These are phyloP conservation scores for Drosophila imparisetae DNA, from an alignment of 2,888 invertebrate species.

Conservation along the genomic window DNA sequence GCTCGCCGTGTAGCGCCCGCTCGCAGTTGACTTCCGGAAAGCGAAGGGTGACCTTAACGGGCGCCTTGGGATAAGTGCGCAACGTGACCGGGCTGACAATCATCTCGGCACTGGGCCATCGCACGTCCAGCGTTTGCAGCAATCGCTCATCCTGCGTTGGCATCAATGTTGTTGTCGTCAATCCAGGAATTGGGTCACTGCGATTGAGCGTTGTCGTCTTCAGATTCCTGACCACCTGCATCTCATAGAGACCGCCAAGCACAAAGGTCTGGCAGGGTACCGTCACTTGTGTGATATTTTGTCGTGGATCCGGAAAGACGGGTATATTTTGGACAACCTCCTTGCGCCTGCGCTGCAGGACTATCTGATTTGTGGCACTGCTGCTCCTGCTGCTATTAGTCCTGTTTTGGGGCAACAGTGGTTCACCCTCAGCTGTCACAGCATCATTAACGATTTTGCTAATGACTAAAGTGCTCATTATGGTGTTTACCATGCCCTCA, in stretches of 20 bases:
- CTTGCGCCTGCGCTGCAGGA: slow-evolving; percentile 75
- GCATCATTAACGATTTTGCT: slow-evolving; percentile 82
- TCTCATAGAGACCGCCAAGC: slow-evolving; percentile 82
- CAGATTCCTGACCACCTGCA: slow-evolving; percentile 81
- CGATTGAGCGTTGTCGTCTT: slow-evolving; percentile 63
- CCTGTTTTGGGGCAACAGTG: slow-evolving; percentile 19
- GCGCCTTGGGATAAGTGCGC: slow-evolving; percentile 91
- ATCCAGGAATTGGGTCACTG: slow-evolving; percentile 5
- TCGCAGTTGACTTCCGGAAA: slow-evolving; percentile 90
- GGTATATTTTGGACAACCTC: slow-evolving; percentile 83
- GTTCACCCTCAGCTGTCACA: slow-evolving; percentile 39
- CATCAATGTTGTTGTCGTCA: slow-evolving; percentile 78
- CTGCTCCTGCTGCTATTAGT: slow-evolving; percentile 9
- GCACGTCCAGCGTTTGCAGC: slow-evolving; percentile 88
- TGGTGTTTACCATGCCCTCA: slow-evolving; percentile 71
- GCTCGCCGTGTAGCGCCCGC: slow-evolving; percentile 81
- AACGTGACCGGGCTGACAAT: slow-evolving; percentile 91
- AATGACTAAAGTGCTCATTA: slow-evolving; percentile 83
- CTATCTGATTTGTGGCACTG: slow-evolving; percentile 29
- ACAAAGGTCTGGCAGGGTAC: slow-evolving; percentile 83
- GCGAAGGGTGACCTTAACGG: slow-evolving; percentile 90
- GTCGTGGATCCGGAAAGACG: slow-evolving; percentile 82
- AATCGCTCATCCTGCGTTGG: slow-evolving; percentile 82
- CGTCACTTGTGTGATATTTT: slow-evolving; percentile 82
- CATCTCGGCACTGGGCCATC: slow-evolving; percentile 91